These are phyloP conservation scores for Anomalospiza imberbis DNA, from an alignment of 2,797 vertebrate genomes.

Conservation along the genomic window DNA sequence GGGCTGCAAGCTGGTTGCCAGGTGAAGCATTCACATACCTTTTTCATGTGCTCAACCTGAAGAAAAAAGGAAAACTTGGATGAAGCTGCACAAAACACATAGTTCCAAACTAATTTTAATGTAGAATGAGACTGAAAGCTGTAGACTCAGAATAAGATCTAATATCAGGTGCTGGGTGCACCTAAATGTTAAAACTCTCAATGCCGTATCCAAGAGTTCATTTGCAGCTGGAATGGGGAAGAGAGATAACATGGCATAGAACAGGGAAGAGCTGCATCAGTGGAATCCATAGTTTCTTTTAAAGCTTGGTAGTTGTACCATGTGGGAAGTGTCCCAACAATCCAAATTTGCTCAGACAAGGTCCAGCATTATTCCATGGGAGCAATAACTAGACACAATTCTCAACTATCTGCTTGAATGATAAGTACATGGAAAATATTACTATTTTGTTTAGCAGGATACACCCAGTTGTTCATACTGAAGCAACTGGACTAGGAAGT, in stretches of 20 bases:
- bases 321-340: background rate
- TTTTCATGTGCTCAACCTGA: background rate
- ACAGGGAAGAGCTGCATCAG: background rate
- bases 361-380: background rate
- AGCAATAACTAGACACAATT: background rate
- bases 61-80: background rate
- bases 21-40: background rate
- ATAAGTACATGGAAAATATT: background rate
- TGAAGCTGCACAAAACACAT: background rate
- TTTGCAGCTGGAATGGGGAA: background rate
- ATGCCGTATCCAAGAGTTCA: fast-evolving
- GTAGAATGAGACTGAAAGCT: background rate
- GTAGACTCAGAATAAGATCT: background rate
- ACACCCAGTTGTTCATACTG: background rate
- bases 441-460: background rate
- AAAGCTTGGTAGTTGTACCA: background rate
- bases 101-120: background rate
- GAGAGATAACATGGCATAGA: background rate
- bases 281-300: background rate
- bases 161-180: background rate
- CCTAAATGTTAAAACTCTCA: background rate
- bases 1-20: slow-evolving; percentile 1
- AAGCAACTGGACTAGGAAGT: background rate
- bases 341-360: background rate
- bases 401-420: background rate